Evolutionary conservation across 2,113 vertebrate genomes (phyloP).

Genomic region (Brachypteracias leptosomus): DNA sequence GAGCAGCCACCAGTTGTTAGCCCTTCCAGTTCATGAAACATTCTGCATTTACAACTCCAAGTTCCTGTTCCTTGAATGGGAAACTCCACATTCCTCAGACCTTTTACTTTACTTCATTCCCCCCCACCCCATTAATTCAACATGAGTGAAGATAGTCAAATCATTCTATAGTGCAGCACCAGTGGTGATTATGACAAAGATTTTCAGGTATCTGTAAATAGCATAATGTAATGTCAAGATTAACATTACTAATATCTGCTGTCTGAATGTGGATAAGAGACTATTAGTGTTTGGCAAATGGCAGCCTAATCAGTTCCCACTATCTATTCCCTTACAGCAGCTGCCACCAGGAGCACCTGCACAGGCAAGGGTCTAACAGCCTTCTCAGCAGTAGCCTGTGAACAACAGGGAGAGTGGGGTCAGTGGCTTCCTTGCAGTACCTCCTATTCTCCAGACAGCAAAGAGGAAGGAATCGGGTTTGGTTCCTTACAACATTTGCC

Average conservation of each 20-base stretch:
- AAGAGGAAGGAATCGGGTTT: not conserved
- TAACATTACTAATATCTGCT: not conserved
- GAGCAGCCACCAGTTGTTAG: not conserved
- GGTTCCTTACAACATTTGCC: not conserved
- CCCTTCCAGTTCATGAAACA: not conserved
- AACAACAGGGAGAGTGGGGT: not conserved
- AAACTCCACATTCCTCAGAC: not conserved
- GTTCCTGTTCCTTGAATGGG: not conserved
- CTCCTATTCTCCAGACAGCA: not conserved
- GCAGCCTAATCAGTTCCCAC: not conserved
- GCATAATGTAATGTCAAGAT: not conserved
- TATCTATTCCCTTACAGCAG: not conserved
- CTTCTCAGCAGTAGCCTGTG: not conserved
- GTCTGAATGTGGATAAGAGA: not conserved
- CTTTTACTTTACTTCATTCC: not conserved
- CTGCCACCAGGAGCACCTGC: not conserved
- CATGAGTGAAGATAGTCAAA: not conserved
- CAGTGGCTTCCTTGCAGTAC: not conserved
- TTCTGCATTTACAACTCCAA: not conserved
- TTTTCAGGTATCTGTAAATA: not conserved
- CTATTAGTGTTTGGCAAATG: not conserved
- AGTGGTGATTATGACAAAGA: not conserved
- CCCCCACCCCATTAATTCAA: not conserved
- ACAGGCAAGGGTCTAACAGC: not conserved
- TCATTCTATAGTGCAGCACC: not conserved